phyloP scores from a whole-genome alignment of 2,797 vertebrate species.

The Forpus xanthops region DNA sequence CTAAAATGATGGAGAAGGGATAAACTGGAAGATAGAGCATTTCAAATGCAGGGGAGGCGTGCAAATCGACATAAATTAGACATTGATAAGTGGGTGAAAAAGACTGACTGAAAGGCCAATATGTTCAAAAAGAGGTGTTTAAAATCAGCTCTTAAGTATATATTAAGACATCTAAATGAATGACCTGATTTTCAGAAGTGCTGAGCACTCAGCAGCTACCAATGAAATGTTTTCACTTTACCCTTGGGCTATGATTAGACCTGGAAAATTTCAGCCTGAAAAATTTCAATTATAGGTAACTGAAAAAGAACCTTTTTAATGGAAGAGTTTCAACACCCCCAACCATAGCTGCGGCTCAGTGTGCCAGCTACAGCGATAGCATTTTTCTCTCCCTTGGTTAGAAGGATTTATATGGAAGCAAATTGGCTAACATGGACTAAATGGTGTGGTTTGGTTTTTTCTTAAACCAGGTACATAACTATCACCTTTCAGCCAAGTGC shows the following conservation, averaged over 20 bases:
- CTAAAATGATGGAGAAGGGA: background rate
- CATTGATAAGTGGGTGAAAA: background rate
- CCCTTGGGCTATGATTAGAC: constrained; percentile 54
- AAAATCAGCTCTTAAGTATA: constrained; percentile 40
- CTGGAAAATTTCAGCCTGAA: constrained; percentile 50
- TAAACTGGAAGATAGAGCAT: background rate
- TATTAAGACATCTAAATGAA: constrained; percentile 60
- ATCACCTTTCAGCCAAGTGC: background rate
- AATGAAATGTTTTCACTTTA: constrained; percentile 49
- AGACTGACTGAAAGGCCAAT: constrained; percentile 2
- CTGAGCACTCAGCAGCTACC: constrained; percentile 19
- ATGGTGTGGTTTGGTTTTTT: background rate
- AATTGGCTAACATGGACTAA: background rate
- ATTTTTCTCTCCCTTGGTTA: background rate
- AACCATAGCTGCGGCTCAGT: background rate
- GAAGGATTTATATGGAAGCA: background rate
- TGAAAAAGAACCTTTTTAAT: constrained; percentile 17
- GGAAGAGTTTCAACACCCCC: background rate
- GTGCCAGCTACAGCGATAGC: background rate
- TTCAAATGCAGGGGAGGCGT: background rate
- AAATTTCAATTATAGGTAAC: constrained; percentile 52
- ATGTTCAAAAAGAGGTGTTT: constrained; percentile 44
- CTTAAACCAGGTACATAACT: background rate
- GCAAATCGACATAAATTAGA: background rate
- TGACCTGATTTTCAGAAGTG: constrained; percentile 50